phyloP scores from a whole-genome alignment of 2,888 invertebrate species.

The Andrena dorsata region DNA sequence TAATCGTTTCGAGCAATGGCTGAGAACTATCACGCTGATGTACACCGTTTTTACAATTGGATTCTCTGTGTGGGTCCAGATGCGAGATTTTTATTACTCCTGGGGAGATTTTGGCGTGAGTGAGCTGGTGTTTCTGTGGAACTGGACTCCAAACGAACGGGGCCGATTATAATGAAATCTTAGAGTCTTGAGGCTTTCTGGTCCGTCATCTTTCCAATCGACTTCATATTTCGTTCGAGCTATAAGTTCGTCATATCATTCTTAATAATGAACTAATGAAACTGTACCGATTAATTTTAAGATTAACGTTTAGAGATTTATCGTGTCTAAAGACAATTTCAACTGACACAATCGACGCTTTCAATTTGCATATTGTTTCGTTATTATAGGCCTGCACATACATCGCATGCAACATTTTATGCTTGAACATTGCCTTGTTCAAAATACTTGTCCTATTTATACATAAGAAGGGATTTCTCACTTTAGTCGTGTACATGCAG shows the following conservation, averaged over 20 bases:
- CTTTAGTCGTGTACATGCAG: conserved; percentile 47
- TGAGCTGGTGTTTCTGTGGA: conserved; percentile 5
- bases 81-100: conserved; percentile 63
- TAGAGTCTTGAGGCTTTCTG: too few species aligned
- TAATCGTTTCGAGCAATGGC: conserved; percentile 40
- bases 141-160: neutral
- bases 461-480: conserved; percentile 47
- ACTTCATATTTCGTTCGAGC: too few species aligned
- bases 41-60: conserved; percentile 58
- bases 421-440: conserved; percentile 59
- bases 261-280: too few species aligned
- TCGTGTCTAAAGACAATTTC: too few species aligned
- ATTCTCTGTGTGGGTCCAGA: conserved; percentile 54
- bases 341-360: neutral
- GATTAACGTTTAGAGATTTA: too few species aligned
- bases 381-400: conserved; percentile 67
- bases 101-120: conserved; percentile 68
- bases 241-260: too few species aligned
- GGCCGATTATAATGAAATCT: too few species aligned
- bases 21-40: conserved; percentile 47
- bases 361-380: neutral
- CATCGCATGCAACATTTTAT: conserved; percentile 61
- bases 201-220: too few species aligned
- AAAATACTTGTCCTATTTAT: conserved; percentile 63
- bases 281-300: too few species aligned